Percentiles rank a stretch among this genome's conserved stretches.
Conservation (phyloP, 2,113 vertebrate genomes). For the Protomyctophum bolini region DNA sequence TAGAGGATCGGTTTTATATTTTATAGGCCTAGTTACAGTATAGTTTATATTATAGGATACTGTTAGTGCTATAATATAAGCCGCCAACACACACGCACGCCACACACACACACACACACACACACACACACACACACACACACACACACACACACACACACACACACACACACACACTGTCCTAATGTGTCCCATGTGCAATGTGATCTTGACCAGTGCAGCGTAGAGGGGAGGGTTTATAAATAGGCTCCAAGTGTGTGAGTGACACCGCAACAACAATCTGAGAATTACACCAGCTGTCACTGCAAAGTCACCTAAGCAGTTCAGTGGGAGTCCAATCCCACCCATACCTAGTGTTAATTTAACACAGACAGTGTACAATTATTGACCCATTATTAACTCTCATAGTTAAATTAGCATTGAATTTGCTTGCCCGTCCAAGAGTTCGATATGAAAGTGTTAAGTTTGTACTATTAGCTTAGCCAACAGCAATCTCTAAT, state of each 20-base stretch:
- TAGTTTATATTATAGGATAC: too few species aligned
- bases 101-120: conserved; percentile 19
- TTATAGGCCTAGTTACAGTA: too few species aligned
- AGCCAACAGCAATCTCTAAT: background rate
- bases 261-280: conserved; percentile 53
- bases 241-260: conserved; percentile 62
- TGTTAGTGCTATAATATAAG: too few species aligned
- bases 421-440: too few species aligned
- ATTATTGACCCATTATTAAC: too few species aligned
- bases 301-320: conserved; percentile 30
- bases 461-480: background rate
- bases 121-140: conserved; percentile 14
- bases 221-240: conserved; percentile 46
- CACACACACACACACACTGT: conserved; percentile 35
- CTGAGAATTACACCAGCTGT: conserved; percentile 56
- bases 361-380: background rate
- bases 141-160: conserved; percentile 26
- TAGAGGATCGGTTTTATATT: too few species aligned
- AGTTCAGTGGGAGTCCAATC: background rate
- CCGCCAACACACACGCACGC: too few species aligned
- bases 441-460: background rate
- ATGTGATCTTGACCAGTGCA: conserved; percentile 58
- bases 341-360: background rate
- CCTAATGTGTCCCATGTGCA: conserved; percentile 45
- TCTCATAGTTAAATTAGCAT: too few species aligned